Evolutionary conservation across 1,140 invertebrate species (phyloP).

Genomic region (Doryteuthis pealeii): DNA sequence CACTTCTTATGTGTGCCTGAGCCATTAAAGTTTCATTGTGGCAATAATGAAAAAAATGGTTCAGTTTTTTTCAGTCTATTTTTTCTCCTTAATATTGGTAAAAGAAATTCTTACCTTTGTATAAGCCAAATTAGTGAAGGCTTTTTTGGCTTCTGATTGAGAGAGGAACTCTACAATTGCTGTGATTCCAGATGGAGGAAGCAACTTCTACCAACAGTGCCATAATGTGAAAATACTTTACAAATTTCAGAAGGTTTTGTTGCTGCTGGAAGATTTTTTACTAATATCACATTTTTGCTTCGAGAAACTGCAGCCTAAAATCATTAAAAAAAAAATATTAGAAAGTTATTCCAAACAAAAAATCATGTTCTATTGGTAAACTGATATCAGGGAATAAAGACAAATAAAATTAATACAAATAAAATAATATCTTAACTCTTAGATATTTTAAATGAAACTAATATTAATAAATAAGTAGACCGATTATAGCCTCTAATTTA

Average conservation of each 20-base stretch:
- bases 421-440: no score
- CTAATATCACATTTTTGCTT: slow-evolving; percentile 13
- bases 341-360: background rate
- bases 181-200: slow-evolving; percentile 75
- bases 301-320: background rate
- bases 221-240: slow-evolving; percentile 76
- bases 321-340: no score
- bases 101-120: slow-evolving; percentile 66
- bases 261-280: slow-evolving; percentile 84
- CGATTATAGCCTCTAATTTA: no score
- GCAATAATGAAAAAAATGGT: no score
- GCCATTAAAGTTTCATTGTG: no score
- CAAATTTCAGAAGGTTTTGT: slow-evolving; percentile 75
- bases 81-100: no score
- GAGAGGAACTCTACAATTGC: slow-evolving; percentile 92
- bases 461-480: no score
- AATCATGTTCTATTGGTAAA: no score
- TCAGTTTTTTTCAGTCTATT: background rate
- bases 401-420: no score
- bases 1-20: no score
- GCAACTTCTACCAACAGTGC: slow-evolving; percentile 79
- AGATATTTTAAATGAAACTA: no score
- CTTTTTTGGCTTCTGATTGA: slow-evolving; percentile 85
- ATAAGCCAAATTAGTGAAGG: slow-evolving; percentile 89
- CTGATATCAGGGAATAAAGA: no score